Base-by-base conservation (phyloP, 2,888 invertebrate species). In the Callimorpha dominula region DNA sequence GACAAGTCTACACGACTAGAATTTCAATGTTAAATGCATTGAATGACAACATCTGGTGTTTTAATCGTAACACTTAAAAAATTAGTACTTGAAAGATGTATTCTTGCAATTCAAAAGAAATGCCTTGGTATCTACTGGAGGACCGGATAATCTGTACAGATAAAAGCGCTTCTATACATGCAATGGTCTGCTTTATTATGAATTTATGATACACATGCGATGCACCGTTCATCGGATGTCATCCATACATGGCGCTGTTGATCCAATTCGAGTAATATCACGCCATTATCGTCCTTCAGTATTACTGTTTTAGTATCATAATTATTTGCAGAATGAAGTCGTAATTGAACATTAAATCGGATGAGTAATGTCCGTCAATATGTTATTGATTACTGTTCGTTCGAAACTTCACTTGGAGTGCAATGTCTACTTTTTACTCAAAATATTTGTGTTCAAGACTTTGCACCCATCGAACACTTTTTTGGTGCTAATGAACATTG, bases 141-240 rank as follows among this genome's bases (percentile, higher is more conserved):
- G 1, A 31, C 31, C 31, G n/a, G 12, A 67, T 67, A 60, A 31
- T 46, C 46, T 68, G 3, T 20, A 57, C n/a, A 68, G n/a, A 54
- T n/a, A 14, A 43, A 46, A 54, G 54, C 42, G 20, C 42, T 54
- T 68, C 54, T 72, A 71, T 76, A 68, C 77, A 62, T 54, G 54
- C 64, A 14, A 7, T 71, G 60, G 70, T 17, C 17, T n/a, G 8
- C 71, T 81, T 81, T 75, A 75, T 50, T 78, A 81, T 43, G 5
- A 6, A 43, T 43, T 6, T n/a, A n/a, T 81, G 72, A 50, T 64
- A 62, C 69, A 69, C 71, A 75, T 81, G 83, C 76, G 72, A 80
- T 75, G 71, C 71, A 70, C 17, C 62, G 67, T 73, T 62, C 72
- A 79, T 74, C 84, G 79, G 84, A 81, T 79, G 76, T 81, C 75